Evolutionary conservation across 2,797 vertebrate genomes (phyloP).

Genomic region (Argya squamiceps): DNA sequence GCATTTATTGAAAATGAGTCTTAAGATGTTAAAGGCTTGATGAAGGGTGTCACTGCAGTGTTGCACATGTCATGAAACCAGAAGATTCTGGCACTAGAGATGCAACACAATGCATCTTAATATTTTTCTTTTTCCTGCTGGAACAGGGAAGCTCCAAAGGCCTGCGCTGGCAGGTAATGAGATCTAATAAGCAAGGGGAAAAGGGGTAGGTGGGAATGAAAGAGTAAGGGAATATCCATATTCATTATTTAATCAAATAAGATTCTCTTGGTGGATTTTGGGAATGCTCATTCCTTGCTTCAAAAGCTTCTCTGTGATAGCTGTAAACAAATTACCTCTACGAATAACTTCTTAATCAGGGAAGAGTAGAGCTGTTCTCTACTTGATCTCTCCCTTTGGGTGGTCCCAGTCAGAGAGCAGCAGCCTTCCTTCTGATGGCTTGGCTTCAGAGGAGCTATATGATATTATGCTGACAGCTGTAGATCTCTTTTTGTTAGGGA

Average conservation of each 20-base stretch:
- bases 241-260: conserved; percentile 81
- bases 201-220: conserved; percentile 16
- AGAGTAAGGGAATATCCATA: conserved; percentile 72
- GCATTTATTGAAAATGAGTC: conserved; percentile 55
- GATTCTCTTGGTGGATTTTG: conserved; percentile 75
- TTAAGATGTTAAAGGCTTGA: conserved; percentile 45
- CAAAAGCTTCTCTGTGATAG: conserved; percentile 74
- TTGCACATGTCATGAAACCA: conserved; percentile 41
- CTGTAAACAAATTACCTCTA: conserved; percentile 82
- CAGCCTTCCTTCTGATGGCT: conserved; percentile 67
- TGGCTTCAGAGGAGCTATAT: conserved; percentile 76
- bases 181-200: conserved; percentile 70
- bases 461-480: conserved; percentile 81
- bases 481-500: conserved; percentile 82
- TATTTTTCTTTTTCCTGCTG: conserved; percentile 54
- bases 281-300: conserved; percentile 74
- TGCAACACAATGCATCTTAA: conserved; percentile 47
- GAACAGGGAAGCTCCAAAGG: conserved; percentile 64
- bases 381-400: conserved; percentile 83
- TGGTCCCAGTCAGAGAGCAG: conserved; percentile 77
- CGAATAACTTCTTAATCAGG: conserved; percentile 82
- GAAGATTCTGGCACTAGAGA: conserved; percentile 54
- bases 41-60: conserved; percentile 33
- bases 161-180: conserved; percentile 76
- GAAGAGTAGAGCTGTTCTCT: conserved; percentile 70